Percentiles rank a stretch among this genome's conserved stretches.
phyloP scores from a whole-genome alignment of 1,140 invertebrate species.

The Leptinotarsa undecemlineata region DNA sequence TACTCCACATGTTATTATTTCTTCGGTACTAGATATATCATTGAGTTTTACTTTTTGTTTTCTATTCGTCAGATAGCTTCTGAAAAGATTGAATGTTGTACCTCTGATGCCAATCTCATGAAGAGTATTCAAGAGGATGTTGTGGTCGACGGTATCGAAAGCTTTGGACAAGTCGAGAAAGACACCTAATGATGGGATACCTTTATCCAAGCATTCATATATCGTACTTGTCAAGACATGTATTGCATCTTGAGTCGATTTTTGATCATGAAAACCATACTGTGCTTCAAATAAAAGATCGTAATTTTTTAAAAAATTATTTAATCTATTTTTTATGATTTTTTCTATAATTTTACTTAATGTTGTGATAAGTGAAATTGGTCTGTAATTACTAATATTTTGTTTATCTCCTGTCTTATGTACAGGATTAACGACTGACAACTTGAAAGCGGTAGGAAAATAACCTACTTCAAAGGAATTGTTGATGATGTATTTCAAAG shows the following conservation, averaged over 20 bases:
- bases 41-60: slow-evolving; percentile 32
- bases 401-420: slow-evolving; percentile 21
- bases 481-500: slow-evolving; percentile 13
- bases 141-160: slow-evolving; percentile 33
- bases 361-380: slow-evolving; percentile 1
- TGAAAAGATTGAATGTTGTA: slow-evolving; percentile 16
- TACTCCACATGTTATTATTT: slow-evolving; percentile 17
- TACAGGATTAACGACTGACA: slow-evolving; percentile 9
- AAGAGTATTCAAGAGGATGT: slow-evolving; percentile 29
- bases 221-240: slow-evolving; percentile 9
- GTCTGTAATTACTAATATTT: slow-evolving; percentile 21
- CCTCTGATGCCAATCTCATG: slow-evolving; percentile 24
- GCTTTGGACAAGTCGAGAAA: slow-evolving; percentile 26
- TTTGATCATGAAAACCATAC: slow-evolving; percentile 18
- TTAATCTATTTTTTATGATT: slow-evolving; percentile 10
- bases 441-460: slow-evolving; percentile 11
- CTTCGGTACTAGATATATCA: slow-evolving; percentile 16
- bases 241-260: slow-evolving; percentile 11
- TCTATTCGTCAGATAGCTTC: slow-evolving; percentile 30
- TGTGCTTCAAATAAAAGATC: slow-evolving; percentile 4
- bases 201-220: slow-evolving; percentile 17
- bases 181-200: slow-evolving; percentile 11
- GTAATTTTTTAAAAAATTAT: slow-evolving; percentile 18
- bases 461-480: slow-evolving; percentile 12
- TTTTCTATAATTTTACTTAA: slow-evolving; percentile 18